phyloP scores from a whole-genome alignment of 2,113 vertebrate genomes.

The Gorsachius goisagi region DNA sequence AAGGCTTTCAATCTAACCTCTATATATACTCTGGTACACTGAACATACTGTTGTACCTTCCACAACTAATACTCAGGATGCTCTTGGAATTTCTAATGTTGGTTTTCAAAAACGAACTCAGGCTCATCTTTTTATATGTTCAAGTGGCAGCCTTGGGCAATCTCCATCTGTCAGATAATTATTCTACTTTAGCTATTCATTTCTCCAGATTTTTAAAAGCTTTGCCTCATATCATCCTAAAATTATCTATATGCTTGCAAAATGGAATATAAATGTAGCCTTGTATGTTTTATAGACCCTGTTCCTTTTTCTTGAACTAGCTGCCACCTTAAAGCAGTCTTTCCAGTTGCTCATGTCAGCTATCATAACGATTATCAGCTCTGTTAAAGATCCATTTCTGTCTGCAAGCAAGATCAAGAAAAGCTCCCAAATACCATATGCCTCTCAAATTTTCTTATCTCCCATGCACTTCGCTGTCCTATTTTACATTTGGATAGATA shows the following conservation, averaged over 20 bases:
- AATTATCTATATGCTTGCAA: conserved; percentile 35
- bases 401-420: not conserved
- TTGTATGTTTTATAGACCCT: not conserved
- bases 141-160: conserved; percentile 58
- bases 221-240: conserved; percentile 45
- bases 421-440: not conserved
- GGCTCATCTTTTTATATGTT: conserved; percentile 43
- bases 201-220: conserved; percentile 56
- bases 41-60: conserved; percentile 36
- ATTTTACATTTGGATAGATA: not conserved
- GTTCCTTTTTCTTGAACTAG: not conserved
- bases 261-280: conserved; percentile 23
- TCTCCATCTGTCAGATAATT: conserved; percentile 67
- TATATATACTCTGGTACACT: not conserved
- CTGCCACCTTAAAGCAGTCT: not conserved
- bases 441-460: not conserved
- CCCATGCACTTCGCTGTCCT: not conserved
- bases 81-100: conserved; percentile 44
- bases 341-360: not conserved
- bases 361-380: not conserved
- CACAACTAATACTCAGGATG: conserved; percentile 16
- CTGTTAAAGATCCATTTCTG: not conserved
- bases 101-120: conserved; percentile 25
- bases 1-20: not conserved
- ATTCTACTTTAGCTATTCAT: conserved; percentile 53